Evolutionary conservation across 2,888 invertebrate species (phyloP), one percentile per base, ranked within the genome.

Genomic region (Drosophila mimica): DNA sequence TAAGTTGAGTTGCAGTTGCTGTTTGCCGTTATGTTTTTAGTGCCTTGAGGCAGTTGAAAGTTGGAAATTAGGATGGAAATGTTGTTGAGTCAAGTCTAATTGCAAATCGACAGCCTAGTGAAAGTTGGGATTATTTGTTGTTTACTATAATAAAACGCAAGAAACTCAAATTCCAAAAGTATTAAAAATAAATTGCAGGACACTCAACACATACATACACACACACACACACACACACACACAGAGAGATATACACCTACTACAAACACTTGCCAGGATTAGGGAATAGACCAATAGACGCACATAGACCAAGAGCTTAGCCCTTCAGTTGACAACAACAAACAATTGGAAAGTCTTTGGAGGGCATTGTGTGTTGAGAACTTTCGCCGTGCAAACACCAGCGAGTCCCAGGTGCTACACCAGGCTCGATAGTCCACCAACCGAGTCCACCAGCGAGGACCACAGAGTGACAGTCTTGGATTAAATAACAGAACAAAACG

Each of bases 131-230:
- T 63, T 65, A 38, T 73, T 68, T 62, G 20, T 28, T 46, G 46
- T 46, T 25, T 46, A 15, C 53, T n/a, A 11, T n/a, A 64, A 49
- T 53, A 63, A 71, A 43, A 51, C 30, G 63, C 46, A 60, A 43
- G 54, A 58, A 61, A 54, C 17, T 65, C 52, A 63, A 54, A 74
- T 67, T 72, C 28, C 54, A 40, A 46, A 46, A 74, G 78, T 66
- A 74, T 74, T 67, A 60, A 66, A 78, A 67, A 74, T 62, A 74
- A 74, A 77, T 67, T 74, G 49, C 48, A 70, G 59, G 65, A 70
- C 67, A 58, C 25, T 25, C 46, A 30, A 38, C 52, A n/a, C 36
- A 11, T 34, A 51, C 51, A 28, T 20, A 38, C 46, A 54, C 33
- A 33, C 48, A n/a, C 49, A 25, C 31, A 38, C 25, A 40, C 17